Base-by-base conservation (phyloP, 2,888 invertebrate species). In the Idaea straminata region DNA sequence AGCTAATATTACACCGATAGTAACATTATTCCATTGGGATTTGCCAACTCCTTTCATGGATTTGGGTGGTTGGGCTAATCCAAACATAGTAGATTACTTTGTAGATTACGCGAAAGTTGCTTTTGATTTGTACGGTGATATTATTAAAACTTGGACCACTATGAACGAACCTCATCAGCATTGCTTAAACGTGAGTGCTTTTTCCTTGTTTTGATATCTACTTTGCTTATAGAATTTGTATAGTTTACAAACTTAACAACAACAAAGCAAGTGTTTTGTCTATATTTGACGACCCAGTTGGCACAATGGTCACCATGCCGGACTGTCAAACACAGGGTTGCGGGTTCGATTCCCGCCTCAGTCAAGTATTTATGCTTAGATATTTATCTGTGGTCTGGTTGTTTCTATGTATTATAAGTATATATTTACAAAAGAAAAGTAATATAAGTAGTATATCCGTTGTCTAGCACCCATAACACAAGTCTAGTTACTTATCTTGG, bases 61-160 rank as follows among this genome's bases (percentile, higher is more conserved):
- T 67, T 79, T 93, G 60, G 93, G 92, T 0, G 93, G 93, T 5
- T 94, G 94, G 93, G 80, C 80, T 13, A 94, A 94, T 74, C 91
- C 93, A 0, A 83, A 88, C 70, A 85, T 94, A 36, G 89, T 91
- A 0, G 91, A 93, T 66, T 93, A 92, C 76, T 94, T 93, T 69
- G 92, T 86, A 71, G 93, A 94, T 72, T 95, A 94, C 72, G 94
- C 94, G 0, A 80, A 89, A 65, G 82, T 94, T 0, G 88, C 94
- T 15, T 94, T 95, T 71, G 89, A 90, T 59, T 83, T 94, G 72
- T 95, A 93, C 65, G 96, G 95, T 0, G 94, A 95, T 77, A 87
- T 95, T 63, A 94, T 96, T 7, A 94, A 94, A 82, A 86, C 93
- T 58, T 97, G 97, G 96, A 95, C 95, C 0, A 96, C 96, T 0